phyloP scores from a whole-genome alignment of 2,797 vertebrate genomes.

The Petrocephalus schoutedeni region DNA sequence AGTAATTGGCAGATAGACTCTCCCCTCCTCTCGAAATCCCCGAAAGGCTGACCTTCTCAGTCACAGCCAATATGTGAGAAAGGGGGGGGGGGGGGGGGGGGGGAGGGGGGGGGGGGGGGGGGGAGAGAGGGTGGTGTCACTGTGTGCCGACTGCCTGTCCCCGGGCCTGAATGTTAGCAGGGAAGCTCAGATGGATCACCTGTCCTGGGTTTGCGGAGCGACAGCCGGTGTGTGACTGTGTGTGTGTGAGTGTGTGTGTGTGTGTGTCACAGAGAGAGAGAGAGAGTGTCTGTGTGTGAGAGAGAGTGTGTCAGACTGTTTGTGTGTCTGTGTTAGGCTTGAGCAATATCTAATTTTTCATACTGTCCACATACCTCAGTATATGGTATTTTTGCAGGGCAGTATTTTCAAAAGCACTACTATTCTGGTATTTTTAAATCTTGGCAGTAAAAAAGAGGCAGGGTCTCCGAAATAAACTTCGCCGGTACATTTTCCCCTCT shows the following conservation, averaged over 20 bases:
- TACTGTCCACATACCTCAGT: background rate
- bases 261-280: background rate
- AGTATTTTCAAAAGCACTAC: background rate
- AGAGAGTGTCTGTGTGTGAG: background rate
- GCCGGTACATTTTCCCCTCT: background rate
- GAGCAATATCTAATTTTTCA: background rate
- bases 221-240: background rate
- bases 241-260: background rate
- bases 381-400: background rate
- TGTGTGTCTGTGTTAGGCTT: background rate
- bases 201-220: no score
- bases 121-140: background rate
- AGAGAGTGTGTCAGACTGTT: background rate
- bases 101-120: background rate
- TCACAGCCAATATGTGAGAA: background rate
- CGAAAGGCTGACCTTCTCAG: conserved; percentile 17
- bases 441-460: background rate
- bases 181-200: background rate
- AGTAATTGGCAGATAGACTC: conserved; percentile 14
- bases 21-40: conserved; percentile 8
- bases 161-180: background rate
- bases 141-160: background rate
- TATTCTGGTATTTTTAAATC: background rate
- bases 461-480: background rate
- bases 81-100: background rate